Evolutionary conservation across 2,888 invertebrate species (phyloP), one percentile per base, ranked within the genome.

Genomic region (Lasius fuliginosus): DNA sequence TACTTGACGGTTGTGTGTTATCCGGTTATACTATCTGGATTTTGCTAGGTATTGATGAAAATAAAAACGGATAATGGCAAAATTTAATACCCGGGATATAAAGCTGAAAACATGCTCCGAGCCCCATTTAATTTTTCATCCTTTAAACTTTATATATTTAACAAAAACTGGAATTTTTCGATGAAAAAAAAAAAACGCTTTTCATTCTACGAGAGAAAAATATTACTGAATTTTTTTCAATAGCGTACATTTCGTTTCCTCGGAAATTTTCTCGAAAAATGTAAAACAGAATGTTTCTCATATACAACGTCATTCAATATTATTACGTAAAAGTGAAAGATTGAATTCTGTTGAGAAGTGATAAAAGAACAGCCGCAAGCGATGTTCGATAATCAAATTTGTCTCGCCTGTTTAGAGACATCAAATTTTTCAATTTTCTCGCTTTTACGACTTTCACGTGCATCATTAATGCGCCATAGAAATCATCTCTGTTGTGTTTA

Each of bases 401-500:
- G 9, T 18, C 18, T 3, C 3, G 23, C 30, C 11, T 23, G n/a
- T 12, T 71, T 56, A 18, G 5, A 40, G 58, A 73, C 9, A 27
- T 40, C 5, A 58, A 9, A 58, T 36, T 58, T 6, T 11, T 1
- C 12, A 40, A 18, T 67, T 46, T 9, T 56, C 11, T 23, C 42
- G 15, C 12, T 15, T 42, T 2, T 8, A n/a, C 8, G 36, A 64
- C 1, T 11, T 33, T 75, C 69, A 9, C 9, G 18, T 23, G 12
- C 27, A 74, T 62, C 42, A 27, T 68, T 53, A 40, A 27, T 40
- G 23, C 12, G 40, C 2, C 53, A 27, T 27, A 40, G 27, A 49
- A 42, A 60, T 71, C 8, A 23, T 60, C 30, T 46, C 40, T 40
- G 12, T 3, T 23, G 42, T 42, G 58, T 58, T 79, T 60, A 79